phyloP scores from a whole-genome alignment of 2,888 invertebrate species.

The Nymphalis polychloros region DNA sequence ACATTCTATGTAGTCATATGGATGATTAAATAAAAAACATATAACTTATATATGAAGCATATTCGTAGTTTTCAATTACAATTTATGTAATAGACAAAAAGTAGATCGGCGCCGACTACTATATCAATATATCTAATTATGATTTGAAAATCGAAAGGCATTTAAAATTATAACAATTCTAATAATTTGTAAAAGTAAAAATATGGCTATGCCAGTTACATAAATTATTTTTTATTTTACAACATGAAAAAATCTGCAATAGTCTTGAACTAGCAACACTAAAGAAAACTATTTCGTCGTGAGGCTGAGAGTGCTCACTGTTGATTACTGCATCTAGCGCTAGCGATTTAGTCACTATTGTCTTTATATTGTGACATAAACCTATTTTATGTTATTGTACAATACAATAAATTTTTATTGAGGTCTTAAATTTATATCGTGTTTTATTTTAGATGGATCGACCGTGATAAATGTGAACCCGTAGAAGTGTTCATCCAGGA shows the following conservation, averaged over 20 bases:
- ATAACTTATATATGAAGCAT: too few species aligned
- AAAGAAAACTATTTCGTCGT: conserved; percentile 3
- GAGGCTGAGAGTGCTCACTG: conserved; percentile 1
- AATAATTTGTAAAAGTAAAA: not conserved
- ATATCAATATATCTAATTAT: too few species aligned
- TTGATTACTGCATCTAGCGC: conserved; percentile 8
- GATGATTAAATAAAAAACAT: too few species aligned
- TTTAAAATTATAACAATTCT: too few species aligned
- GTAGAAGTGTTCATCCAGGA: conserved; percentile 87
- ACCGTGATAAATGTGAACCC: conserved; percentile 85
- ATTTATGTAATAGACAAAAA: too few species aligned
- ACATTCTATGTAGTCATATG: too few species aligned
- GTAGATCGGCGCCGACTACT: too few species aligned
- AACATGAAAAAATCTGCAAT: not conserved
- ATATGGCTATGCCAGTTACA: not conserved
- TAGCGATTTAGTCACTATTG: conserved; percentile 6
- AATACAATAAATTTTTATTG: not conserved
- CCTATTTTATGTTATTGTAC: not conserved
- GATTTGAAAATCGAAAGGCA: too few species aligned
- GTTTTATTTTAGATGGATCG: conserved; percentile 84
- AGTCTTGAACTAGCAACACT: conserved; percentile 1
- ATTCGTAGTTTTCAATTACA: too few species aligned
- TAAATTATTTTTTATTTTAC: not conserved
- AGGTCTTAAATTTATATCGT: not conserved
- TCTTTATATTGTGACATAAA: conserved; percentile 4